Conservation (phyloP, 64 coral and sea anemone species). For the Astreopora myriophthalma region DNA sequence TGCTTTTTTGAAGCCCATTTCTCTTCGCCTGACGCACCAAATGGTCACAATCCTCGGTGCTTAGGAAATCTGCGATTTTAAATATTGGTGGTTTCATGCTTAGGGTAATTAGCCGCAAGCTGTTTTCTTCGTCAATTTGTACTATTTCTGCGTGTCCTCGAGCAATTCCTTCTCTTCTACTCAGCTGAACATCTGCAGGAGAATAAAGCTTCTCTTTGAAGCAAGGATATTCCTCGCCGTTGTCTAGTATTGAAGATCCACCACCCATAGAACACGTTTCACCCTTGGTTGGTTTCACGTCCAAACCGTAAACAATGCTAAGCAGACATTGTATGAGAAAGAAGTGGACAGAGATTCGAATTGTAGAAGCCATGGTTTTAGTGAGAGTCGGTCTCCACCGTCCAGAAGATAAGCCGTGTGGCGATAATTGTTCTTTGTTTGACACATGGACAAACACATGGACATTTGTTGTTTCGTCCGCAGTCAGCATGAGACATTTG, state of each 20-base stretch:
- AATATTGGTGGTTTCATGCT: slow-evolving; percentile 52
- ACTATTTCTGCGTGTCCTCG: slow-evolving; percentile 16
- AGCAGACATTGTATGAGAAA: not conserved
- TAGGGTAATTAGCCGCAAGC: slow-evolving; percentile 1
- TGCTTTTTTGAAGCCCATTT: slow-evolving; percentile 36
- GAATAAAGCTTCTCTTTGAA: not conserved
- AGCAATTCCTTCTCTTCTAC: not conserved
- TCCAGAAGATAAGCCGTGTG: no score
- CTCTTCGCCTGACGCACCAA: slow-evolving; percentile 10
- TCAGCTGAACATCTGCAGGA: not conserved
- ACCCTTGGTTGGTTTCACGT: not conserved
- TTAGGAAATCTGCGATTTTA: slow-evolving; percentile 54
- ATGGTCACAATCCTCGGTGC: slow-evolving; percentile 37
- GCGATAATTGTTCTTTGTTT: no score
- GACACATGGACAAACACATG: not conserved
- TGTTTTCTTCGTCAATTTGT: not conserved
- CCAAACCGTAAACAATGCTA: not conserved
- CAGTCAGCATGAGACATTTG: not conserved
- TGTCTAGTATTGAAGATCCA: not conserved
- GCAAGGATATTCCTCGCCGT: not conserved
- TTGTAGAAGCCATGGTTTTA: not conserved
- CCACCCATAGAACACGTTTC: not conserved
- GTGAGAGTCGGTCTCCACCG: not conserved
- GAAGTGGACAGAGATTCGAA: not conserved
- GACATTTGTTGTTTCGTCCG: not conserved